Base-by-base conservation (phyloP, 2,113 vertebrate species). In the Daboia siamensis region DNA sequence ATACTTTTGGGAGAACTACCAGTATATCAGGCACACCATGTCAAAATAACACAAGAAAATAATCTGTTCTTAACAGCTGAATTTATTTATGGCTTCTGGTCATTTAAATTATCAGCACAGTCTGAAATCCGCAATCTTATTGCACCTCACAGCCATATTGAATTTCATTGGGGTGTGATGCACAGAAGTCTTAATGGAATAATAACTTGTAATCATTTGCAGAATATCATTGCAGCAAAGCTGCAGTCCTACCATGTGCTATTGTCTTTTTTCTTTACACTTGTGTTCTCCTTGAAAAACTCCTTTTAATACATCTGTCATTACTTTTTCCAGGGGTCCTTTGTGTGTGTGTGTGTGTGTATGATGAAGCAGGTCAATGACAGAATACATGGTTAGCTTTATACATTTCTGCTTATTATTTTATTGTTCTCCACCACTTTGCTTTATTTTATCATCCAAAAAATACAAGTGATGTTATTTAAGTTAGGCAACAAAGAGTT, bases 21-120 rank as follows among this genome's bases (percentile, higher is more conserved):
- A 4, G 3, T 29, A 15, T 46, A 64, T 59, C 86, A 88, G 86
- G 90, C 87, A 87, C 44, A 85, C 23, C 64, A 93, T 21, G 29
- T 84, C 59, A 84, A 55, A 52, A 33, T 88, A 88, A 85, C 52
- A 69, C 54, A 91, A 61, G 61, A 52, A 88, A 39, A 91, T 44
- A 89, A 55, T 6, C n/a, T 61, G 8, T 91, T 91, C 93, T 80
- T 93, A 90, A 84, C 69, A 93, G 52, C 86, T 88, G 93, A 87
- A 88, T 91, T 91, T 93, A 93, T 91, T 91, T 91, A 91, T 88
- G 91, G 92, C 92, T 86, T 93, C 88, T 87, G 89, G 84, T 90
- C 89, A 87, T 87, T 90, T 64, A 55, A 90, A 93, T 93, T 93
- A 93, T 87, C 89, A 39, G 48, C 57, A 69, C 89, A 90, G 89